A percentile compares a stretch with the other conserved stretches of the same genome.
phyloP scores from a whole-genome alignment of 2,888 invertebrate species.

The Andricus quercusramuli region DNA sequence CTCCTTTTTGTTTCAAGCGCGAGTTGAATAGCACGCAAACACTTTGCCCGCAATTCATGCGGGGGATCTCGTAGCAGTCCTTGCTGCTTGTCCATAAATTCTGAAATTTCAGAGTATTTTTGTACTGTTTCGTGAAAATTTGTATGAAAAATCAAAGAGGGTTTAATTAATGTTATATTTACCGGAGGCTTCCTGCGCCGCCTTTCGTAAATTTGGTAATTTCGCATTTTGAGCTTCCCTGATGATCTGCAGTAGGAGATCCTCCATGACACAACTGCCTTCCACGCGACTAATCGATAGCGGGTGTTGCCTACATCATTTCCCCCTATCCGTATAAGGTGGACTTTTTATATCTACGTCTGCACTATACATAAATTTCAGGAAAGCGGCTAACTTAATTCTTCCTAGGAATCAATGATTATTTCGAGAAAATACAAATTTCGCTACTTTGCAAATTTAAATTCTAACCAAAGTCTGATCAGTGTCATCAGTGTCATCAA shows the following conservation, averaged over 20 bases:
- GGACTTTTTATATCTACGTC: conserved; percentile 1
- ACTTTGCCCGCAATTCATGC: conserved; percentile 90
- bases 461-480: neutral
- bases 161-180: conserved; percentile 64
- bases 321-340: conserved; percentile 33
- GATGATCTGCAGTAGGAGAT: conserved; percentile 89
- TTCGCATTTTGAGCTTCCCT: conserved; percentile 92
- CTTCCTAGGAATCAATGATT: neutral
- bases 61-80: conserved; percentile 89
- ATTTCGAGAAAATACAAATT: neutral
- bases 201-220: conserved; percentile 86
- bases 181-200: conserved; percentile 94
- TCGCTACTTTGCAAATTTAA: neutral
- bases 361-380: neutral
- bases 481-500: neutral
- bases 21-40: conserved; percentile 91
- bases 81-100: conserved; percentile 90
- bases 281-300: conserved; percentile 74
- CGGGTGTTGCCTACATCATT: conserved; percentile 62
- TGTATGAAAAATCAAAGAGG: conserved; percentile 42
- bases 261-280: conserved; percentile 86
- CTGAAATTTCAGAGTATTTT: conserved; percentile 77
- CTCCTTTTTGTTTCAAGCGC: conserved; percentile 93
- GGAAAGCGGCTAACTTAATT: neutral
- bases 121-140: neutral